Evolutionary conservation across 2,888 invertebrate species (phyloP).

Genomic region (Petrolisthes cinctipes): DNA sequence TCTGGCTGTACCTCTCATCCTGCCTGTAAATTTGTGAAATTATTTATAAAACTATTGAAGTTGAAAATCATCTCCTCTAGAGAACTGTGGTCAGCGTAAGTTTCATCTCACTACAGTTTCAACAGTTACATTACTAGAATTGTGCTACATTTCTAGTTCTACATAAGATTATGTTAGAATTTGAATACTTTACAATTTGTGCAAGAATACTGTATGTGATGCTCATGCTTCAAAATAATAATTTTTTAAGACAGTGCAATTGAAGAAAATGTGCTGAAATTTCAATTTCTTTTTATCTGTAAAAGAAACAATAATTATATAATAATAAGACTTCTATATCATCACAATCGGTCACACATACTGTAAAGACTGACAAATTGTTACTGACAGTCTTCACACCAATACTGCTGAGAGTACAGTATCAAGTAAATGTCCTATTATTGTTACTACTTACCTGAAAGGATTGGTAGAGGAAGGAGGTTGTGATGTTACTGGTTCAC

Average conservation of each 20-base stretch:
- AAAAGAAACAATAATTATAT: too few relatives aligned
- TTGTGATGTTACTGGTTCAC: constrained; percentile 42
- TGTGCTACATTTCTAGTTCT: too few relatives aligned
- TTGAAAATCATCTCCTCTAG: neutral
- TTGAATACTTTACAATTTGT: neutral
- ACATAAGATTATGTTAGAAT: too few relatives aligned
- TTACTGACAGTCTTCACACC: too few relatives aligned
- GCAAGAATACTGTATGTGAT: constrained; percentile 6
- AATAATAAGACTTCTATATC: too few relatives aligned
- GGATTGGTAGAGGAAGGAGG: constrained; percentile 53
- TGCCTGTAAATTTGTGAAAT: constrained; percentile 40
- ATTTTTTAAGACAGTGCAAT: neutral
- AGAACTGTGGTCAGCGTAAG: neutral
- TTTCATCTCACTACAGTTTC: too few relatives aligned
- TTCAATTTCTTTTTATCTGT: neutral
- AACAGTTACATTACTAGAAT: too few relatives aligned
- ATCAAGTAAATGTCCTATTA: too few relatives aligned
- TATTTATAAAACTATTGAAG: neutral
- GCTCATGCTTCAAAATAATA: constrained; percentile 8
- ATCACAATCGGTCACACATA: too few relatives aligned
- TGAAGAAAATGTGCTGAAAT: constrained; percentile 2
- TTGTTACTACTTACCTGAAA: constrained; percentile 36
- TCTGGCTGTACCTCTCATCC: constrained; percentile 36
- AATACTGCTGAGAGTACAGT: too few relatives aligned
- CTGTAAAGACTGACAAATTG: too few relatives aligned